Conservation (phyloP, 2,888 invertebrate genomes). For the Amblyjoppa proteus region DNA sequence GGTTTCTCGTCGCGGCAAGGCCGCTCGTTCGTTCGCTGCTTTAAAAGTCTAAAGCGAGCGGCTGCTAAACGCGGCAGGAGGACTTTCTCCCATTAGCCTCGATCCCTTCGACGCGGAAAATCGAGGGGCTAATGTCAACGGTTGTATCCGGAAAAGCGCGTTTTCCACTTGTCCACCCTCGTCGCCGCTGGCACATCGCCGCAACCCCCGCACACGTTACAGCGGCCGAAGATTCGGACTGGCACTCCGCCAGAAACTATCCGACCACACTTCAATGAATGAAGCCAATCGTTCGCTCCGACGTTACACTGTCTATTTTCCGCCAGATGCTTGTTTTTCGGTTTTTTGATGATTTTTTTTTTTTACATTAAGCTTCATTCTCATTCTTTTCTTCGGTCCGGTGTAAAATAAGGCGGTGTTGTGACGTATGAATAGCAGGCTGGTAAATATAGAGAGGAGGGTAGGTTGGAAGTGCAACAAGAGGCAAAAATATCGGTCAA, state of each 20-base stretch:
- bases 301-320: constrained; percentile 20
- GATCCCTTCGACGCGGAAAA: constrained; percentile 36
- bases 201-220: constrained; percentile 18
- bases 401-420: not conserved
- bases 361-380: constrained; percentile 7
- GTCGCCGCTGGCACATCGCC: constrained; percentile 7
- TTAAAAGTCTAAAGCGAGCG: not conserved
- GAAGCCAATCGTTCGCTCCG: constrained; percentile 8
- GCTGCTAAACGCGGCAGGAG: constrained; percentile 4
- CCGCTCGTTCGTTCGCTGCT: constrained; percentile 12
- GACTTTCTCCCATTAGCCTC: constrained; percentile 36
- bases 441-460: not conserved
- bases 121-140: constrained; percentile 43
- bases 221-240: constrained; percentile 41
- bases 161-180: constrained; percentile 24
- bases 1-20: not conserved
- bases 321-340: not conserved
- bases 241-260: constrained; percentile 44
- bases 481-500: not conserved
- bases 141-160: constrained; percentile 13
- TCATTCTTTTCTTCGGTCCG: not conserved
- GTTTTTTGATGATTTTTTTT: not conserved
- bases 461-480: not conserved
- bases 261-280: constrained; percentile 23
- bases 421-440: not conserved